These are phyloP conservation scores for Urocyon cinereoargenteus DNA, from an alignment of 2,797 vertebrate genomes.

Conservation along the genomic window DNA sequence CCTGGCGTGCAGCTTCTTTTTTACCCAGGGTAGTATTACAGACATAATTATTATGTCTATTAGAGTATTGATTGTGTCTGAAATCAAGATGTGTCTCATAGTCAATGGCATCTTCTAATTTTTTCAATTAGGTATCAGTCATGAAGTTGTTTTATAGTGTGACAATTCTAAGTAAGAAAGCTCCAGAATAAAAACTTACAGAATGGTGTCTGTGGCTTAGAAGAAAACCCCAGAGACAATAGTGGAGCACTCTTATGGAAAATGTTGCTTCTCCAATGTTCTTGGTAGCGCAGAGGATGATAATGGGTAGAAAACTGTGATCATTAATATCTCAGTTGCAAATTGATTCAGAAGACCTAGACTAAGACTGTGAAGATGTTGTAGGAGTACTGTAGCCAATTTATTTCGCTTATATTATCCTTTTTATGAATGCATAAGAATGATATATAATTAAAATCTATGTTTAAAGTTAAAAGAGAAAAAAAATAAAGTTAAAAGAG, in stretches of 20 bases:
- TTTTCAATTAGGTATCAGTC: not conserved
- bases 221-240: not conserved
- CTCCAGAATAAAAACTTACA: not conserved
- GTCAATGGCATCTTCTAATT: not conserved
- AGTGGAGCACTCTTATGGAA: not conserved
- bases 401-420: not conserved
- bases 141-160: not conserved
- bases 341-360: slow-evolving; percentile 32
- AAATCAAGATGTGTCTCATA: slow-evolving; percentile 11
- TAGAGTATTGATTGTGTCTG: not conserved
- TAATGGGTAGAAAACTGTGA: not conserved
- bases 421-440: not conserved
- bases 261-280: not conserved
- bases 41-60: not conserved
- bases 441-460: not conserved
- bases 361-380: not conserved
- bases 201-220: not conserved
- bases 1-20: not conserved
- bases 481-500: slow-evolving; percentile 21
- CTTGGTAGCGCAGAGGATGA: not conserved
- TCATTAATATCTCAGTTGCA: not conserved
- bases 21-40: not conserved
- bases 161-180: slow-evolving; percentile 30
- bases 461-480: not conserved
- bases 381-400: not conserved